Base-by-base conservation (phyloP, 2,797 vertebrate species). In the Acipenser ruthenus region DNA sequence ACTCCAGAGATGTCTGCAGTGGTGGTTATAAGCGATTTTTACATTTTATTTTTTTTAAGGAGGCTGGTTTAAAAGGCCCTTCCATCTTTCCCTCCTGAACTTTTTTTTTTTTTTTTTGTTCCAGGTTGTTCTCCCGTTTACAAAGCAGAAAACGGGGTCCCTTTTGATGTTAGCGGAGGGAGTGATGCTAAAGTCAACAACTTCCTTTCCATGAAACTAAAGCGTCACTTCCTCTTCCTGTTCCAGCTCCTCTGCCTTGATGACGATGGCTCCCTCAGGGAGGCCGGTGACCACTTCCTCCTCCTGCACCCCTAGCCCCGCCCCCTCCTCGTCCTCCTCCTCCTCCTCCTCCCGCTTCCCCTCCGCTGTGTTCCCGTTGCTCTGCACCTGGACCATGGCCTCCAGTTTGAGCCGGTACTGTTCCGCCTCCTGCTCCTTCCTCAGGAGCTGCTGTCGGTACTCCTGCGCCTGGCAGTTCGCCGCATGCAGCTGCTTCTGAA, bases 361-460 rank as follows among this genome's bases (percentile, higher is more conserved):
- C 15, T 18, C 15, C 15, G 15, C 15, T 55, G 74, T 70, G 15
- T 69, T 70, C 65, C 70, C 77, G 50, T 79, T 78, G 61, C 80
- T 84, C 68, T 86, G 86, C 23, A 71, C 83, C 6, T 80, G 77
- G 6, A 78, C 78, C 85, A 95, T 89, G 70, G 92, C 92, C 75
- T 91, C 94, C 73, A 95, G 83, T 62, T 78, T 84, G 51, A 90
- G 81, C 9, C 90, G 87, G 72, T 91, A 95, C 62, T 81, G 80
- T 72, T 95, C 92, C 0, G 94, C 95, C 68, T 97, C 95, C 73
- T 86, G 92, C 77, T 95, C 94, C 56, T 95, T 95, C 66, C 80
- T 74, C 47, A 88, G 18, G 49, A 97, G 90, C 87, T 93, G 95
- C 75, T 89, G 87, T 1, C 90, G 82, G 68, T 92, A 96, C 60